These are phyloP conservation scores for Peromyscus leucopus DNA, from an alignment of 2,113 vertebrate genomes.

Conservation along the genomic window DNA sequence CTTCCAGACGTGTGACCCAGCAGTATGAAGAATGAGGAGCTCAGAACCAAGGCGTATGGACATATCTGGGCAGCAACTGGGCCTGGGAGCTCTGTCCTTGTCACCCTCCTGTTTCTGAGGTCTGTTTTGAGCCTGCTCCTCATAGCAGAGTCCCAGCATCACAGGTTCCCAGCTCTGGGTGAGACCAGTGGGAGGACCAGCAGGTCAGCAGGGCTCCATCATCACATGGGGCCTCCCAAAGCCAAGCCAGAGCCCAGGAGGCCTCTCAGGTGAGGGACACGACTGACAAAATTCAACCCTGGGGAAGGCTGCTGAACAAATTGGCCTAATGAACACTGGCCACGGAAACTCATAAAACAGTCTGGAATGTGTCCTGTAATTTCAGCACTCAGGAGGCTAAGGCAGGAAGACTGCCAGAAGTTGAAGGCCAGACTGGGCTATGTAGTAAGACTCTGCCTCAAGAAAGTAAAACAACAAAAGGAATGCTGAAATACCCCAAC, in stretches of 20 bases:
- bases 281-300: neutral
- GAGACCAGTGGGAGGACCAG: neutral
- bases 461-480: neutral
- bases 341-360: neutral
- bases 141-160: neutral
- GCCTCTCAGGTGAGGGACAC: neutral
- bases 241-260: neutral
- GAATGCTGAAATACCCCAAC: neutral
- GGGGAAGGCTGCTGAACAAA: too few relatives aligned
- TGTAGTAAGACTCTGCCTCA: neutral
- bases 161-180: neutral
- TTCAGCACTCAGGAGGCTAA: neutral
- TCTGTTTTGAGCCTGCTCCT: neutral
- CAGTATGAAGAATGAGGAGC: rapidly evolving
- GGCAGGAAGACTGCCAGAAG: neutral
- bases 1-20: neutral
- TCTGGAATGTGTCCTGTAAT: neutral
- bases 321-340: neutral
- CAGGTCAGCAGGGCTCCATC: neutral
- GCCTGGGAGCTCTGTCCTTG: neutral
- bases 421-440: neutral
- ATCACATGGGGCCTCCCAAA: neutral
- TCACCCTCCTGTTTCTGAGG: neutral
- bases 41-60: neutral
- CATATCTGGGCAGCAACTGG: neutral